Base-by-base conservation (phyloP, 2,113 vertebrate genomes). In the Mormyrus iriodes region DNA sequence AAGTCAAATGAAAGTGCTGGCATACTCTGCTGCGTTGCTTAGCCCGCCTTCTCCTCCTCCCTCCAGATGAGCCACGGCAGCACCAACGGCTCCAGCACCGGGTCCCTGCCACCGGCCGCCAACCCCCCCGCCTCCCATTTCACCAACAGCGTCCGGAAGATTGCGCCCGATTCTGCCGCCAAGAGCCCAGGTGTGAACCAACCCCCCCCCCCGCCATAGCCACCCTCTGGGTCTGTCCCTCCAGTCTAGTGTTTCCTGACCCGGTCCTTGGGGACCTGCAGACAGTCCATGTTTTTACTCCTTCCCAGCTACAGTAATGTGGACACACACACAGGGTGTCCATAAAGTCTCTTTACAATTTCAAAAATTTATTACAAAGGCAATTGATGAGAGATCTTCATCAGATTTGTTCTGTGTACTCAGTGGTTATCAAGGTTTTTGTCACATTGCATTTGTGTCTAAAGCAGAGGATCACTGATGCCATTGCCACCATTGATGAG, bases 41-140 rank as follows among this genome's bases (percentile, higher is more conserved):
- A 76, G 9, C 19, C 15, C 19, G 7, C 19, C 39, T 31, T 2
- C 85, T 73, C 35, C 8, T 88, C 88, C 2, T 73, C 52, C 85
- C 55, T 79, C n/a, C 93, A 99, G 98, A 93, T 92, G 4, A 96
- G 93, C 92, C 96, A 95, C 0, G 91, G 93, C 69, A 95, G 93
- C 3, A 85, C 90, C 88, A 95, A 91, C 48, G 93, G 95, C 90
- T 95, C 94, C 91, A 85, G 91, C 51, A 52, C 91, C n/a, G 84
- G 88, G 53, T 94, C 94, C 79, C 91, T 95, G 0, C 89, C 96
- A 0, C 94, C 96, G 0, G 92, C 94, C 69, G 95, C 96, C 0
- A 93, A 94, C 61, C 93, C 94, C 89, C 91, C 94, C 6, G 93
- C 91, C 88, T 88, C 95, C 21, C 95, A 95, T 89, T 94, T 89